Base-by-base conservation (phyloP, 2,888 invertebrate genomes). In the Seladonia tumulorum region DNA sequence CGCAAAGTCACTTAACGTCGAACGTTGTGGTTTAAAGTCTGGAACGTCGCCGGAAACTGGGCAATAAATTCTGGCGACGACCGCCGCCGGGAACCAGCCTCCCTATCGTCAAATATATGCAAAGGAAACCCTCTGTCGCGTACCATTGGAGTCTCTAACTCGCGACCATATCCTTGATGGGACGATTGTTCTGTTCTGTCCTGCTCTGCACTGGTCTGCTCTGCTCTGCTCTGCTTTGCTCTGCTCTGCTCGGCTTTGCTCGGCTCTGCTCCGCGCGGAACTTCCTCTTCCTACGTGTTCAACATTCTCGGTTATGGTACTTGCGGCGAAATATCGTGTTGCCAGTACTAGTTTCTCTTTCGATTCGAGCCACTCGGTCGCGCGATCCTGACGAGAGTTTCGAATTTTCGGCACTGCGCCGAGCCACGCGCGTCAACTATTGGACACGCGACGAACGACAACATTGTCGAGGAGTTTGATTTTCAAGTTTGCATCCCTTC, bases 51-150 rank as follows among this genome's bases (percentile, higher is more conserved):
- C 82, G 81, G 90, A 85, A 85, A 90, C 87, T 66, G 88, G 76
- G 78, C 85, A 90, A 90, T 90, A 90, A 90, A 90, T 90, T 91
- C 66, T 39, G 49, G 49, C 82, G 90, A 89, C 90, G 90, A 90
- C 88, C 86, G 85, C 81, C 81, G 79, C 88, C 87, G 73, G 82
- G 76, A 87, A n/a, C n/a, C n/a, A n/a, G 85, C 87, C 72, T 85
- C 77, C 68, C 81, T 82, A 82, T 85, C 75, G 70, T 81, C 78
- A 63, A 78, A 80, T 76, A 63, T 82, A 83, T 79, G 88, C 85
- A 57, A 81, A 88, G 90, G 81, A 83, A 83, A 89, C 81, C 76
- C 88, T 72, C 82, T 74, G 75, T 82, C 79, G 79, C 71, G 81
- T 76, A 83, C 73, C 85, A 85, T 79, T 25, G 73, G 73, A 71